Evolutionary conservation across 23 tunicate species (phyloP).

Genomic region (Phallusia fumigata): DNA sequence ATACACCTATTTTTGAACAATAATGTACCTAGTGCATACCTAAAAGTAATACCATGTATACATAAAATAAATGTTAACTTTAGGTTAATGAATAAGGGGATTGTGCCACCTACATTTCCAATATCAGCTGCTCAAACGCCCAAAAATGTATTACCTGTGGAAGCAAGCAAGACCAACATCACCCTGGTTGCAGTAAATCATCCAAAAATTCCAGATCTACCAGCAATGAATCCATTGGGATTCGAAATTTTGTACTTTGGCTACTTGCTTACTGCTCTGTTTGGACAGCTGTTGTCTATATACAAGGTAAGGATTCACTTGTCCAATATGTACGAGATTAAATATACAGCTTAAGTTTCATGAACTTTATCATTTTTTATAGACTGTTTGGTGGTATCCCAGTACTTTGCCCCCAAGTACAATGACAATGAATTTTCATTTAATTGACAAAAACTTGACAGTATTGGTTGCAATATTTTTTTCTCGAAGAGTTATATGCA

Average conservation of each 20-base stretch:
- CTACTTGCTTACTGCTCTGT: slow-evolving; percentile 56
- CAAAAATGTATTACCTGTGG: background rate
- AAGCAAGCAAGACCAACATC: background rate
- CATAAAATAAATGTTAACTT: background rate
- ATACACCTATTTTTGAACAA: too few relatives aligned
- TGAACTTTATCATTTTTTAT: slow-evolving; percentile 5
- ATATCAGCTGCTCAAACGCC: background rate
- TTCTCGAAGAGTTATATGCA: slow-evolving; percentile 57
- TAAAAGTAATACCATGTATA: background rate
- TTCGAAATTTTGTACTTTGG: slow-evolving; percentile 67
- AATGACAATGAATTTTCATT: slow-evolving; percentile 79
- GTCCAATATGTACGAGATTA: background rate
- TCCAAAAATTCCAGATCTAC: slow-evolving; percentile 49
- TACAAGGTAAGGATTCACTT: slow-evolving; percentile 33
- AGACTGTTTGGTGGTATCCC: slow-evolving; percentile 96
- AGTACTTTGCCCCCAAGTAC: slow-evolving; percentile 76
- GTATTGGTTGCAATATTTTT: slow-evolving; percentile 44
- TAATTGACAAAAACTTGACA: slow-evolving; percentile 59
- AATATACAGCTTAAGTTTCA: background rate
- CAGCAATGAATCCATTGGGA: slow-evolving; percentile 40
- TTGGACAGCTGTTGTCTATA: slow-evolving; percentile 63
- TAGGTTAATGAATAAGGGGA: background rate
- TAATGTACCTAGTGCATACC: background rate
- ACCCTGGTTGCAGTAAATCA: slow-evolving; percentile 20
- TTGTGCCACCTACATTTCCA: background rate